A percentile compares a stretch with the other conserved stretches of the same genome.
These are phyloP conservation scores for Argyrosomus regius DNA, from an alignment of 2,797 vertebrate genomes.

Conservation along the genomic window DNA sequence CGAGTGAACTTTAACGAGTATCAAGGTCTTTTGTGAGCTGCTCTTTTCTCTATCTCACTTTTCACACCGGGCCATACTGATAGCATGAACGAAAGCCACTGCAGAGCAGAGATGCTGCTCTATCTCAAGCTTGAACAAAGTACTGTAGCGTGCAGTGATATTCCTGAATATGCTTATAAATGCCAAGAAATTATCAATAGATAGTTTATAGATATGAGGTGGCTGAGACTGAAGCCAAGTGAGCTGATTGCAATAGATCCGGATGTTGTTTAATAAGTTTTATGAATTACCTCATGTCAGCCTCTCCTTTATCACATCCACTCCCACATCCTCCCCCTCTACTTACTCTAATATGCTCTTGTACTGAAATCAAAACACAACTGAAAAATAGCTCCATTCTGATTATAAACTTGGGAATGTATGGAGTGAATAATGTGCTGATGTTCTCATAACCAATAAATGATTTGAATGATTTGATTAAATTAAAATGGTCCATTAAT, in stretches of 20 bases:
- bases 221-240: conserved; percentile 46
- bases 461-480: neutral
- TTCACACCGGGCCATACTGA: conserved; percentile 37
- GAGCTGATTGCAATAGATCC: conserved; percentile 48
- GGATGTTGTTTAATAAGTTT: conserved; percentile 51
- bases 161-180: conserved; percentile 46
- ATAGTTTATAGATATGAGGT: conserved; percentile 57
- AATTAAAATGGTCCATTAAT: neutral
- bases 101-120: conserved; percentile 26
- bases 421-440: conserved; percentile 10
- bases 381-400: conserved; percentile 24
- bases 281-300: conserved; percentile 31
- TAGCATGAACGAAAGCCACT: conserved; percentile 20
- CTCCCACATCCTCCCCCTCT: conserved; percentile 10
- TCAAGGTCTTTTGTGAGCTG: conserved; percentile 38
- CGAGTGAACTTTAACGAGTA: conserved; percentile 45
- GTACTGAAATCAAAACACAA: conserved; percentile 39
- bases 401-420: conserved; percentile 14
- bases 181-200: conserved; percentile 52
- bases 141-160: conserved; percentile 6
- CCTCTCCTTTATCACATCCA: conserved; percentile 41
- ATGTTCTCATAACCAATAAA: neutral
- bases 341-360: conserved; percentile 9
- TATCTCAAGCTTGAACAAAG: conserved; percentile 26
- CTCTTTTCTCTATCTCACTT: conserved; percentile 36